A percentile compares a stretch with the other conserved stretches of the same genome.
These are phyloP conservation scores for Gnathonemus echidnorhynchus DNA, from an alignment of 2,113 vertebrate species.

Conservation along the genomic window DNA sequence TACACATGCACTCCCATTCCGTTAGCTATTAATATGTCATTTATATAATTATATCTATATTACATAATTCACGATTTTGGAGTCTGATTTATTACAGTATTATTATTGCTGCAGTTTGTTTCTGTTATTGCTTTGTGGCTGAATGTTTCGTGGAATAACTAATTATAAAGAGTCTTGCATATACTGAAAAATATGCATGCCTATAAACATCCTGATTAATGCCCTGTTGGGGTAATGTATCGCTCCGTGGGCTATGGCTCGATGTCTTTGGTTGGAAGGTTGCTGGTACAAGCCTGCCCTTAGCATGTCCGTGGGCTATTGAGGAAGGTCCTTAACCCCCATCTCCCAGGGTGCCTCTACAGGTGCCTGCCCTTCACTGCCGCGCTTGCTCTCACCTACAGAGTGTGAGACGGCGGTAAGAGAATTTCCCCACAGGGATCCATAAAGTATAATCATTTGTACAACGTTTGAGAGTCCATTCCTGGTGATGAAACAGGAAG, in stretches of 20 bases:
- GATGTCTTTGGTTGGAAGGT: not conserved
- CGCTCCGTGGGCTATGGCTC: not conserved
- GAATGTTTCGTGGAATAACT: not conserved
- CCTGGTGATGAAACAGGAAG: not conserved
- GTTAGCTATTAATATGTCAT: not conserved
- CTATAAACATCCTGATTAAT: not conserved
- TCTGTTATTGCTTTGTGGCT: not conserved
- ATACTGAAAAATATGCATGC: not conserved
- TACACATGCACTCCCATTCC: not conserved
- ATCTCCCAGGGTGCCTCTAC: not conserved
- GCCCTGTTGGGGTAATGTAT: not conserved
- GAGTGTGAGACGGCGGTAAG: not conserved
- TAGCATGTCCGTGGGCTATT: not conserved
- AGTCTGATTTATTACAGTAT: not conserved
- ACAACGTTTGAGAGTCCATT: not conserved
- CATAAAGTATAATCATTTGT: not conserved
- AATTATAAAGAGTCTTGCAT: not conserved
- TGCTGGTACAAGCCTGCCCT: not conserved
- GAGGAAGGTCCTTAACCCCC: not conserved
- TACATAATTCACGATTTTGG: not conserved
- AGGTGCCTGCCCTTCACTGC: not conserved
- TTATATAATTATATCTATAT: not conserved
- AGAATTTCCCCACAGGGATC: not conserved
- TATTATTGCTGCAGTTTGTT: not conserved
- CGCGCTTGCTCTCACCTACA: not conserved